These are phyloP conservation scores for Aproaerema taeniolella DNA, from an alignment of 2,888 invertebrate genomes.

Conservation along the genomic window DNA sequence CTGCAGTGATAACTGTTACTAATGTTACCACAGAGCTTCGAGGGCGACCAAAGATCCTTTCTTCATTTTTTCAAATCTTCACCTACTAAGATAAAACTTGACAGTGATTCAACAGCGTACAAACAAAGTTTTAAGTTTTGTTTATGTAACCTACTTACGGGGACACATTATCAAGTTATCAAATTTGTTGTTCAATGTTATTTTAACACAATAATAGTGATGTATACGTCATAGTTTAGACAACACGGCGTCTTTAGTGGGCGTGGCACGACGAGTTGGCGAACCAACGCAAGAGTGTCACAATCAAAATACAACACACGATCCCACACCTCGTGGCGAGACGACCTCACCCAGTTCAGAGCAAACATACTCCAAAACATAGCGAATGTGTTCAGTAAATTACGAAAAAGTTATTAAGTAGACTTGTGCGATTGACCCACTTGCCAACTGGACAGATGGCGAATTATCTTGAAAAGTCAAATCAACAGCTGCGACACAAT, in stretches of 20 bases:
- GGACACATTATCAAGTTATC: neutral
- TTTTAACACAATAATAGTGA: too few relatives aligned
- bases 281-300: conserved; percentile 29
- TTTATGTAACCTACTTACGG: neutral
- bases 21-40: too few relatives aligned
- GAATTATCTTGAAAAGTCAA: conserved; percentile 12
- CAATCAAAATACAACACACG: conserved; percentile 23
- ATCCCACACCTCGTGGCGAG: too few relatives aligned
- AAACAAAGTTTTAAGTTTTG: too few relatives aligned
- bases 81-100: conserved; percentile 2
- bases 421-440: conserved; percentile 11
- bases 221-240: too few relatives aligned
- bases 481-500: conserved; percentile 13
- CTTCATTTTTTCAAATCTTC: conserved; percentile 7
- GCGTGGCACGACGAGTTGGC: conserved; percentile 26
- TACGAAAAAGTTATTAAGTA: neutral
- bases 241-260: conserved; percentile 28
- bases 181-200: too few relatives aligned
- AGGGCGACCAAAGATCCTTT: too few relatives aligned
- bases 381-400: neutral
- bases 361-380: conserved; percentile 1
- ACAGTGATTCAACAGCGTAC: neutral
- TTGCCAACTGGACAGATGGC: conserved; percentile 7
- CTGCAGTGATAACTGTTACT: neutral
- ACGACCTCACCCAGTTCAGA: conserved; percentile 10